Evolutionary conservation across 2,797 vertebrate species (phyloP).

Genomic region (Ataeniobius toweri): DNA sequence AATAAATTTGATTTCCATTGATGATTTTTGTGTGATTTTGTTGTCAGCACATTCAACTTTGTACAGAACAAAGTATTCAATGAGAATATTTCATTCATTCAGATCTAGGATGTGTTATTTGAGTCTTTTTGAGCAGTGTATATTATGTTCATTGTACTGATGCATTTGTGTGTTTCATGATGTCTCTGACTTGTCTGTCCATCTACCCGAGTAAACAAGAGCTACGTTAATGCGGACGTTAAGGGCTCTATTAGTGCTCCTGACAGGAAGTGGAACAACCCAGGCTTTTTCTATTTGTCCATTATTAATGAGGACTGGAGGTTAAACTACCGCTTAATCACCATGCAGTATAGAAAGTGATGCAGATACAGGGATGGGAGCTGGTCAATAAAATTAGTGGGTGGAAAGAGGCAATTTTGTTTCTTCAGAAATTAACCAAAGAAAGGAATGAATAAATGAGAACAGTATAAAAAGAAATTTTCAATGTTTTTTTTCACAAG

Average conservation of each 20-base stretch:
- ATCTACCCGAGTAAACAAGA: slow-evolving; percentile 65
- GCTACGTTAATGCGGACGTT: slow-evolving; percentile 77
- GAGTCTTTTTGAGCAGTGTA: neutral
- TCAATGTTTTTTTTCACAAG: slow-evolving; percentile 75
- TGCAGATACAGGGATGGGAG: slow-evolving; percentile 42
- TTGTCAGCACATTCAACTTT: no score
- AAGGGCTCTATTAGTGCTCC: slow-evolving; percentile 92
- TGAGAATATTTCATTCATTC: no score
- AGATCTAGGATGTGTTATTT: no score
- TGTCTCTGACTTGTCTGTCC: slow-evolving; percentile 48
- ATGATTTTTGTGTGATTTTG: no score
- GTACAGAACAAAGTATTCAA: no score
- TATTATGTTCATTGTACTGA: slow-evolving; percentile 24
- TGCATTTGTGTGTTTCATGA: slow-evolving; percentile 35
- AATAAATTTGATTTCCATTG: no score
- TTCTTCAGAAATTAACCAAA: slow-evolving; percentile 33
- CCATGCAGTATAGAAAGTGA: slow-evolving; percentile 73
- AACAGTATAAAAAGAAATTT: slow-evolving; percentile 53
- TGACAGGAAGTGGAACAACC: slow-evolving; percentile 96
- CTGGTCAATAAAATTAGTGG: slow-evolving; percentile 36
- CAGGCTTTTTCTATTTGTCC: slow-evolving; percentile 84
- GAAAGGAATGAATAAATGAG: slow-evolving; percentile 19
- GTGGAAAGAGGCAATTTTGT: slow-evolving; percentile 31
- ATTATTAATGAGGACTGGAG: slow-evolving; percentile 96
- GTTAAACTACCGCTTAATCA: slow-evolving; percentile 99